phyloP scores from a whole-genome alignment of 2,797 vertebrate species.

The Antrozous pallidus region DNA sequence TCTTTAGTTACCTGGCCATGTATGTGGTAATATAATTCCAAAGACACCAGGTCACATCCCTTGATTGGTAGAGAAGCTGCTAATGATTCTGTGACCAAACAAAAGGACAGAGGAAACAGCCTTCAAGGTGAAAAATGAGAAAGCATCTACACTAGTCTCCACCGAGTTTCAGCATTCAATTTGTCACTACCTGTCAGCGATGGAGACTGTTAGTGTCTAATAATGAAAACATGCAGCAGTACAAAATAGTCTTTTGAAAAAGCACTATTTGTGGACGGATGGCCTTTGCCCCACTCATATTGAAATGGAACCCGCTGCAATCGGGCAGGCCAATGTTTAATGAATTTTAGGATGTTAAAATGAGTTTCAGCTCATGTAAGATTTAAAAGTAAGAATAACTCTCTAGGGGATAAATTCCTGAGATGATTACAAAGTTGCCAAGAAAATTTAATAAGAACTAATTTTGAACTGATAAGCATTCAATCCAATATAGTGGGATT shows the following conservation, averaged over 20 bases:
- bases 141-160: conserved; percentile 64
- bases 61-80: conserved; percentile 70
- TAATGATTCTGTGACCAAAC: conserved; percentile 73
- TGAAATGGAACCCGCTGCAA: neutral
- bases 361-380: conserved; percentile 48
- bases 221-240: conserved; percentile 30
- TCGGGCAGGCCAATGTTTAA: neutral
- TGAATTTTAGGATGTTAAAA: conserved; percentile 40
- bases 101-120: conserved; percentile 74
- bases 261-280: neutral
- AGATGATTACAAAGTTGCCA: conserved; percentile 67
- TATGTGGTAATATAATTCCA: conserved; percentile 70
- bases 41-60: conserved; percentile 53
- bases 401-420: conserved; percentile 37
- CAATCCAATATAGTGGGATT: conserved; percentile 80
- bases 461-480: conserved; percentile 85
- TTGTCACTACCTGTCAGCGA: conserved; percentile 31
- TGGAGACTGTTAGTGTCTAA: neutral
- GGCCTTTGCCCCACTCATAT: neutral
- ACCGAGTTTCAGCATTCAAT: neutral
- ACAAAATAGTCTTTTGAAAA: conserved; percentile 14
- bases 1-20: conserved; percentile 66
- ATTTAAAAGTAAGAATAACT: conserved; percentile 64
- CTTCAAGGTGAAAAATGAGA: conserved; percentile 69
- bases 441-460: conserved; percentile 82